Percentiles rank a stretch among this genome's conserved stretches.
phyloP scores from a whole-genome alignment of 2,113 vertebrate species.

The Ia io region DNA sequence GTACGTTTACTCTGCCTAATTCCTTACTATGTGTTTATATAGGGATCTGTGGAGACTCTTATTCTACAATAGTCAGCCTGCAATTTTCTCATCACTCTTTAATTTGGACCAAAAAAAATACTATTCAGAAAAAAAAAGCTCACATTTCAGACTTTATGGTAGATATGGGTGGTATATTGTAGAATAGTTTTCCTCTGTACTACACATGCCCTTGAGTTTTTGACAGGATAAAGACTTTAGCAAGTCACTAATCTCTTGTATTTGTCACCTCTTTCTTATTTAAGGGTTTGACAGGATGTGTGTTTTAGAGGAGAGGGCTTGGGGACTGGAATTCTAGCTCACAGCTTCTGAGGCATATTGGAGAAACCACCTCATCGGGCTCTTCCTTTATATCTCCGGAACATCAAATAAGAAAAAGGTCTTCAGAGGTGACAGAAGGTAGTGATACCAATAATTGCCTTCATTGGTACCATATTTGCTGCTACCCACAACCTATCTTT shows the following conservation, averaged over 20 bases:
- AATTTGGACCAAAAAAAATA: not conserved
- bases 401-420: not conserved
- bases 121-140: not conserved
- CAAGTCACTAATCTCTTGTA: not conserved
- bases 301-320: not conserved
- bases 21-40: not conserved
- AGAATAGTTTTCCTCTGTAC: not conserved
- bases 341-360: not conserved
- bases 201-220: not conserved
- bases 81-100: conserved; percentile 59
- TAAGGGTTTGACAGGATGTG: not conserved
- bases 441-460: not conserved
- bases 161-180: not conserved
- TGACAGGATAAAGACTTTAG: conserved; percentile 39
- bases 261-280: not conserved
- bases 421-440: not conserved
- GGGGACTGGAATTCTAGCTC: not conserved
- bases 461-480: not conserved
- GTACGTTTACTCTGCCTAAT: not conserved
- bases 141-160: not conserved
- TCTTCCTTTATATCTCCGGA: not conserved
- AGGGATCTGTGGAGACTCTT: not conserved
- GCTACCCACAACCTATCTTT: not conserved
- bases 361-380: not conserved
- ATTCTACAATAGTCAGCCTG: not conserved